Evolutionary conservation across 1,140 invertebrate species (phyloP), one percentile per base, ranked within the genome.

Genomic region (Danaus plexippus): DNA sequence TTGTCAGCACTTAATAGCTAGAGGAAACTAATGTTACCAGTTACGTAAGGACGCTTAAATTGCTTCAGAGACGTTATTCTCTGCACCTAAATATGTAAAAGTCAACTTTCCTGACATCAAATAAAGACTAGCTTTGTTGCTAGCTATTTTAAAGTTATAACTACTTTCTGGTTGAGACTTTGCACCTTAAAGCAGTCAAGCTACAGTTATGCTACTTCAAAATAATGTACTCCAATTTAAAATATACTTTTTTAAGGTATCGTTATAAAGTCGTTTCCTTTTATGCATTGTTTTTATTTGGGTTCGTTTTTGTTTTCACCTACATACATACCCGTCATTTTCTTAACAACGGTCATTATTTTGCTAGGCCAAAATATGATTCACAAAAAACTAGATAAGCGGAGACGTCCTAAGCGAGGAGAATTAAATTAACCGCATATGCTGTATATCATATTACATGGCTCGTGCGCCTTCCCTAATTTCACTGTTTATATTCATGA

Each of bases 401-500:
- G n/a, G 41, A 9, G 15, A 61, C 62, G 43, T 32, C 2, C 61
- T 69, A 68, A 76, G 57, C 61, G 50, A 63, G 54, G 52, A 59
- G 62, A 77, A 80, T 80, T 77, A 79, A 83, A 80, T 79, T 76
- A 77, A 57, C 61, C 71, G 60, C 70, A 61, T 63, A 69, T 67
- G 68, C 58, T 75, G 69, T 77, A 72, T 73, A 75, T 80, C 74
- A 81, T 78, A 73, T 71, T 66, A 71, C 59, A 53, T 47, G 51
- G 56, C 52, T 47, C 59, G 69, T 67, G 61, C 55, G 60, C 44
- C 64, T 46, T 41, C 67, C 64, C 67, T 84, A 84, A 84, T 81
- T 77, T 67, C 67, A 77, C 73, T 79, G 76, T 84, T 84, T 84
- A 81, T 81, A 84, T 84, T 81, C 80, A 84, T 81, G 68, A 65